These are phyloP conservation scores for human (Homo sapiens) DNA, from an alignment of 2,113 vertebrate genomes.

Conservation along the genomic window DNA sequence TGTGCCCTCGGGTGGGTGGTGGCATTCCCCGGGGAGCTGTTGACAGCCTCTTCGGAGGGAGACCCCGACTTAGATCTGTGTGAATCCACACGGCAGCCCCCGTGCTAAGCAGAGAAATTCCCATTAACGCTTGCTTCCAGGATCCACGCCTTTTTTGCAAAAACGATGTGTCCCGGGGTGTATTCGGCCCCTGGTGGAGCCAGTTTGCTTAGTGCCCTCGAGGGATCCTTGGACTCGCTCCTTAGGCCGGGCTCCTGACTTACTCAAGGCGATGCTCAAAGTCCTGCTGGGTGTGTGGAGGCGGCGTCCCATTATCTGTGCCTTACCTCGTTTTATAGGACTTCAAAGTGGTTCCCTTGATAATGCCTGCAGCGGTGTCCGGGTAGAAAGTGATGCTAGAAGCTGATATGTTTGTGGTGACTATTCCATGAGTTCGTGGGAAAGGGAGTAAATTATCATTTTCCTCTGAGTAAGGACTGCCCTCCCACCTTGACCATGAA, in stretches of 20 bases:
- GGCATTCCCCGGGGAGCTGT: neutral
- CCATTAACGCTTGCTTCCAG: neutral
- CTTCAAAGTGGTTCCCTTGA: fast-evolving
- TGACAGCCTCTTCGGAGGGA: neutral
- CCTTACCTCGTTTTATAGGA: neutral
- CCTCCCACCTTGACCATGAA: neutral
- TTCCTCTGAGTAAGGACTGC: neutral
- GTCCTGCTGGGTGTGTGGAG: neutral
- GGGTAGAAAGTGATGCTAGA: fast-evolving
- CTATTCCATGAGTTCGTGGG: fast-evolving
- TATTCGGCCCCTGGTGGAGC: neutral
- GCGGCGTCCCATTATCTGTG: fast-evolving
- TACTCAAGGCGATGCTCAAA: neutral
- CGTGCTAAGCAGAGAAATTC: neutral
- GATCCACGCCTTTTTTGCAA: neutral
- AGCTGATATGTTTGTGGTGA: fast-evolving
- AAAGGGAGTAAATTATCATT: neutral
- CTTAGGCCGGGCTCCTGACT: neutral
- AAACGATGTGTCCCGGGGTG: neutral
- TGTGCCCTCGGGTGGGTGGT: no score
- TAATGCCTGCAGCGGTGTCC: fast-evolving
- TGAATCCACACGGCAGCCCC: neutral
- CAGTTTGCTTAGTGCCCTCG: neutral
- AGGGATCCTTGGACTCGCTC: neutral
- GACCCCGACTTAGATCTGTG: neutral